Conservation (phyloP, 2,113 vertebrate genomes). For the Callipepla squamata region DNA sequence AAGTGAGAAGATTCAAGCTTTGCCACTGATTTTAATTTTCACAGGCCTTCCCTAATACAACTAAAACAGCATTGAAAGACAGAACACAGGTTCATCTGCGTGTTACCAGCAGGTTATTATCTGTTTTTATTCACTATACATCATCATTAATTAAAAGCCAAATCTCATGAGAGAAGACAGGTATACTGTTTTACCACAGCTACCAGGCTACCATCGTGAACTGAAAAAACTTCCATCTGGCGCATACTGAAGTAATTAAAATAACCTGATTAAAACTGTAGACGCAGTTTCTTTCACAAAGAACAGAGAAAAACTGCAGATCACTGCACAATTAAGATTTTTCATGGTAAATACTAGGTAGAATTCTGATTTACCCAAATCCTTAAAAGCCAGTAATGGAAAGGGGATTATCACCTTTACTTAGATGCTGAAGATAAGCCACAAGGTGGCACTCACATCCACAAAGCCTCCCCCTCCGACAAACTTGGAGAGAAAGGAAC, state of each 20-base stretch:
- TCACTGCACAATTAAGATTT: neutral
- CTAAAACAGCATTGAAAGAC: neutral
- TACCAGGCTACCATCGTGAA: neutral
- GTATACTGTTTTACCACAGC: neutral
- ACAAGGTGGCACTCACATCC: constrained; percentile 62
- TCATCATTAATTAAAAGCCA: neutral
- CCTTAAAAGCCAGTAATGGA: neutral
- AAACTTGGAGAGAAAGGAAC: neutral
- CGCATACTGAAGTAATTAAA: neutral
- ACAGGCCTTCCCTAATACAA: neutral
- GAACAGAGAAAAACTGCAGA: neutral
- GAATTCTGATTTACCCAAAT: neutral
- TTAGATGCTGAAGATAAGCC: neutral
- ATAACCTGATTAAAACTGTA: neutral
- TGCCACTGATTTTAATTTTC: neutral
- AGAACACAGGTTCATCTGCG: neutral
- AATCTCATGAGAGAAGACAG: neutral
- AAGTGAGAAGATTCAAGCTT: neutral
- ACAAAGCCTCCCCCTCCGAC: neutral
- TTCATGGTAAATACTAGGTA: neutral
- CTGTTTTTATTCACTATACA: neutral
- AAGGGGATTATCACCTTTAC: neutral
- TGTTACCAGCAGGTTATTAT: neutral
- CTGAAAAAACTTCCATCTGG: neutral
- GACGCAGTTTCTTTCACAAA: neutral